Base-by-base conservation (phyloP, 2,113 vertebrate genomes). In the Coregonus clupeaformis region DNA sequence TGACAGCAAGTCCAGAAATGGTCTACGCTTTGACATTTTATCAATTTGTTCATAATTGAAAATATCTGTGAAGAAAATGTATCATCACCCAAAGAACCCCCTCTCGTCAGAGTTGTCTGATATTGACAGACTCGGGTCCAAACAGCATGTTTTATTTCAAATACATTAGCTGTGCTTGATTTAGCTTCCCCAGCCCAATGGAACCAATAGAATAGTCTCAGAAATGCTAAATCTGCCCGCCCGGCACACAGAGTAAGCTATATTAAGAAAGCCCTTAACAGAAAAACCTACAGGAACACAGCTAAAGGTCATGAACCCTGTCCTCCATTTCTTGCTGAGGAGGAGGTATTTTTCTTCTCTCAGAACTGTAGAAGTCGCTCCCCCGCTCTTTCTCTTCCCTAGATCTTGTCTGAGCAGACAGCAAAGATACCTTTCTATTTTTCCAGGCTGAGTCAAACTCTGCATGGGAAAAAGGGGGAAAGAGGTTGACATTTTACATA, bases 401-500 rank as follows among this genome's bases (percentile, higher is more conserved):
- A 32, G 80, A 47, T 68, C 36, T 22, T 47, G 36, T 79, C 80
- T 52, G 71, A 81, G 71, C 74, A 82, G 87, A 88, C 85, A 84
- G 83, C 80, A 82, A 85, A 75, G 65, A 86, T 80, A 86, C 82
- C 80, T 80, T 77, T 75, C 77, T 24, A 68, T 52, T 72, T 75
- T 64, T 70, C 16, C 29, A 60, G 70, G 68, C 80, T 82, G 82
- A 86, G 84, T 86, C 74, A 81, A 90, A 85, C 84, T 87, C 66
- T 84, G 90, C 83, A 82, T 91, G 90, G 86, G 85, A 88, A 89
- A 89, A 88, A 49, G 36, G 72, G 66, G 72, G 70, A 74, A 71
- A 71, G 76, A 82, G 77, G 85, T 88, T 87, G 82, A 86, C 75
- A 81, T 88, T 91, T 92, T 91, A 88, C 90, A 90, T 90, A 90